Conservation (phyloP, 2,888 invertebrate species). For the Plemyria rubiginata region DNA sequence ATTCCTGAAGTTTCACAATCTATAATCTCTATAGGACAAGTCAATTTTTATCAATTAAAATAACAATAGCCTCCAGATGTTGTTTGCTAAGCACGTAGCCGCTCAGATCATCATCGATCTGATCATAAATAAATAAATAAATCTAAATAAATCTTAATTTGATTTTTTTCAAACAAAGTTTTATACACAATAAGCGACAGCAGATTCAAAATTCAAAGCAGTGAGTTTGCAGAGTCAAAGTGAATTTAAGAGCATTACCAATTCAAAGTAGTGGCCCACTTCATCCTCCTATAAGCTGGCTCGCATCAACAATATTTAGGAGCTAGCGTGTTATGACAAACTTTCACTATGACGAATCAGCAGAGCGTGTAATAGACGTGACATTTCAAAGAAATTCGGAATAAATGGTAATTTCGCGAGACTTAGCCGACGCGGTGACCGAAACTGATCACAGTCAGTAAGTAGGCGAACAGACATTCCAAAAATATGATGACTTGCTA, state of each 20-base stretch:
- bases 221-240: constrained; percentile 4
- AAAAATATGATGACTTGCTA: neutral
- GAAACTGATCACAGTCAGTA: constrained; percentile 37
- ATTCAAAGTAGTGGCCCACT: constrained; percentile 32
- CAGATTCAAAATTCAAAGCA: neutral
- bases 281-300: constrained; percentile 25
- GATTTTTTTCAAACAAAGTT: no score
- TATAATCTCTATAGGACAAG: no score
- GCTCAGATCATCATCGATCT: no score
- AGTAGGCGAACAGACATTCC: constrained; percentile 7
- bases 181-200: neutral
- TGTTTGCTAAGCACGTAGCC: no score
- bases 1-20: no score
- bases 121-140: no score
- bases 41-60: no score
- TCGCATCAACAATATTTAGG: constrained; percentile 37
- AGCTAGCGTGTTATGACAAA: constrained; percentile 47
- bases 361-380: constrained; percentile 58
- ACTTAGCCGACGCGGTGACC: constrained; percentile 38
- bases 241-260: constrained; percentile 12
- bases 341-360: constrained; percentile 57
- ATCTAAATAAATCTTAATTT: no score
- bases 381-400: constrained; percentile 63
- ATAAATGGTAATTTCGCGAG: constrained; percentile 49
- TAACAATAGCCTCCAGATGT: no score